Conservation (phyloP, 2,113 vertebrate genomes). For the Engystomops pustulosus region DNA sequence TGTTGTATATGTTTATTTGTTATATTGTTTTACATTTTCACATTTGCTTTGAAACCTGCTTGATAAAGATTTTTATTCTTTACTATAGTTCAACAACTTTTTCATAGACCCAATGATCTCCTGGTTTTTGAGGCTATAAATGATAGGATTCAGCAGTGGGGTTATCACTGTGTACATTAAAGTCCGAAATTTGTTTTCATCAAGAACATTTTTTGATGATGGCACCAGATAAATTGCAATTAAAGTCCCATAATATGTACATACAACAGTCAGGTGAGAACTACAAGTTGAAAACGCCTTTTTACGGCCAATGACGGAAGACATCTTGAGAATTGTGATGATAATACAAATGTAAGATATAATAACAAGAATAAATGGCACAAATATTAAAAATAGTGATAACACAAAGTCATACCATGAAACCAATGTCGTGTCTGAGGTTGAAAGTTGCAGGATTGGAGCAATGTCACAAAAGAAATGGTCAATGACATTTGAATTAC, state of each 20-base stretch:
- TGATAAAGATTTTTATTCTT: too few relatives aligned
- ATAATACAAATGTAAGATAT: neutral
- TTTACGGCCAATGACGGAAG: slow-evolving; percentile 60
- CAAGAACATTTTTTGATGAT: neutral
- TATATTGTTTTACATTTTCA: too few relatives aligned
- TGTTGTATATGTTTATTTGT: too few relatives aligned
- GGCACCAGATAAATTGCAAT: slow-evolving; percentile 59
- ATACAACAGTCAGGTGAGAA: slow-evolving; percentile 59
- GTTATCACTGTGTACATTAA: slow-evolving; percentile 61
- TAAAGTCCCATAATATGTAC: slow-evolving; percentile 61
- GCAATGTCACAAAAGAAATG: slow-evolving; percentile 27
- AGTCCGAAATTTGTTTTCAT: slow-evolving; percentile 58
- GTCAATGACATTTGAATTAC: slow-evolving; percentile 4
- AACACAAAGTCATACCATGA: slow-evolving; percentile 3
- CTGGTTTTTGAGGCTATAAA: slow-evolving; percentile 64
- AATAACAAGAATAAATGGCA: neutral
- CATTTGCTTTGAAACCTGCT: too few relatives aligned
- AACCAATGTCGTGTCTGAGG: neutral
- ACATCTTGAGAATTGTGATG: slow-evolving; percentile 45
- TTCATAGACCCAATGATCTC: slow-evolving; percentile 52
- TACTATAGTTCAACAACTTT: neutral
- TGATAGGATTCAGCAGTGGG: slow-evolving; percentile 60
- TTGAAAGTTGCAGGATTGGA: neutral
- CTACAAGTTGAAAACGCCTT: slow-evolving; percentile 17
- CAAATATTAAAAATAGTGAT: neutral